Percentiles rank a stretch among this genome's conserved stretches.
Conservation (phyloP, 2,888 invertebrate species). For the Dolichomitus sp. region DNA sequence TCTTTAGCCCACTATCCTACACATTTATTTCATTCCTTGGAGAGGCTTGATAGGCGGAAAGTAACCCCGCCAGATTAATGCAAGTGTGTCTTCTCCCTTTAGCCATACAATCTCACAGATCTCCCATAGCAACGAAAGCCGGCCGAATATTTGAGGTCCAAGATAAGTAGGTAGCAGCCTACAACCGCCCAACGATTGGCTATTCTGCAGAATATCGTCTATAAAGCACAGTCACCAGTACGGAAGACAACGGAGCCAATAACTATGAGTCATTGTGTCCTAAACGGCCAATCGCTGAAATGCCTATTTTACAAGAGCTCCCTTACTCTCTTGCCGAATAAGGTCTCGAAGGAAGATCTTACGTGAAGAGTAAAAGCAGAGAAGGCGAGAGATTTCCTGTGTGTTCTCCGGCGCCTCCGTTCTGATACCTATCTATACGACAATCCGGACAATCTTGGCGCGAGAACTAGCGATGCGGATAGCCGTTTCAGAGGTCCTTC, state of each 20-base stretch:
- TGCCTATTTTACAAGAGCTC: not conserved
- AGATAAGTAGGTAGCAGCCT: conserved; percentile 3
- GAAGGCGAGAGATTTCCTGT: conserved; percentile 33
- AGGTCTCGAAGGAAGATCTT: conserved; percentile 30
- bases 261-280: conserved; percentile 18
- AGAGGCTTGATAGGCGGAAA: no score
- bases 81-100: no score
- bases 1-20: no score
- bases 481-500: conserved; percentile 28
- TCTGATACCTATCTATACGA: conserved; percentile 35
- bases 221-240: not conserved
- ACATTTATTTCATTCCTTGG: no score
- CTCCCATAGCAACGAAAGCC: no score
- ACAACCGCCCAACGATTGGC: conserved; percentile 17
- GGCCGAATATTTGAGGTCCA: not conserved
- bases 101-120: no score
- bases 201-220: not conserved
- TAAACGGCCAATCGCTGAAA: conserved; percentile 8
- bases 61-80: no score
- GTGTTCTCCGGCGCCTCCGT: conserved; percentile 28
- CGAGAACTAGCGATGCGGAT: conserved; percentile 47
- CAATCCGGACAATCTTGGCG: conserved; percentile 46
- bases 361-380: conserved; percentile 19
- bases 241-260: not conserved
- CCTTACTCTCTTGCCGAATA: not conserved